phyloP scores from a whole-genome alignment of 2,888 invertebrate species.

The Agriopis marginaria region DNA sequence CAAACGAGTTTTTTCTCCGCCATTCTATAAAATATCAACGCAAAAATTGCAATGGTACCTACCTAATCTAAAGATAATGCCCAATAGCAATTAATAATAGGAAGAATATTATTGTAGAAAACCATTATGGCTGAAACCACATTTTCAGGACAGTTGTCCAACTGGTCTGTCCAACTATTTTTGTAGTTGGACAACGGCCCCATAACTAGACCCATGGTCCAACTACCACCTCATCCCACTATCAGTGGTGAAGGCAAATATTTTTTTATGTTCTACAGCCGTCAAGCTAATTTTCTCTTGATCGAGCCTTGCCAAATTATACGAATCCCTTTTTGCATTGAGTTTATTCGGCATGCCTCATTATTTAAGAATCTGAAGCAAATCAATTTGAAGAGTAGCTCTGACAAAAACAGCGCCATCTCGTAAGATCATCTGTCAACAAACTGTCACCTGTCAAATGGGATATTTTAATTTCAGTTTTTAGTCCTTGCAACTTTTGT shows the following conservation, averaged over 20 bases:
- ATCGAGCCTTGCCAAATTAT: slow-evolving; percentile 29
- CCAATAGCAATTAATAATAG: no score
- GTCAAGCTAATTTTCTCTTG: slow-evolving; percentile 11
- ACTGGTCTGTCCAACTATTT: no score
- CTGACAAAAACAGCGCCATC: slow-evolving; percentile 49
- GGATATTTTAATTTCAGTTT: slow-evolving; percentile 67
- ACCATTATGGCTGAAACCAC: no score
- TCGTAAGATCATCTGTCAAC: slow-evolving; percentile 64
- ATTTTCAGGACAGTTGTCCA: no score
- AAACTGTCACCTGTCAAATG: slow-evolving; percentile 67
- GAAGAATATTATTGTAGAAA: no score
- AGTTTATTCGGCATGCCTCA: slow-evolving; percentile 36
- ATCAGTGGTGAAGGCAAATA: not conserved
- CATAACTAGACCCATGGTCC: no score
- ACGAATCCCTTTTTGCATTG: slow-evolving; percentile 27
- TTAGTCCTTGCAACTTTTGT: slow-evolving; percentile 45
- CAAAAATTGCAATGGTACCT: no score
- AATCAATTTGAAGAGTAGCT: slow-evolving; percentile 49
- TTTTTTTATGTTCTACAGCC: slow-evolving; percentile 1
- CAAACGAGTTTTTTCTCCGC: no score
- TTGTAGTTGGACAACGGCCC: no score
- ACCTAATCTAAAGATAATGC: no score
- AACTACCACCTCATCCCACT: no score
- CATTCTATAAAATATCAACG: no score
- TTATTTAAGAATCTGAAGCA: slow-evolving; percentile 45